These are phyloP conservation scores for Ametastegia equiseti DNA, from an alignment of 2,888 invertebrate genomes.

Conservation along the genomic window DNA sequence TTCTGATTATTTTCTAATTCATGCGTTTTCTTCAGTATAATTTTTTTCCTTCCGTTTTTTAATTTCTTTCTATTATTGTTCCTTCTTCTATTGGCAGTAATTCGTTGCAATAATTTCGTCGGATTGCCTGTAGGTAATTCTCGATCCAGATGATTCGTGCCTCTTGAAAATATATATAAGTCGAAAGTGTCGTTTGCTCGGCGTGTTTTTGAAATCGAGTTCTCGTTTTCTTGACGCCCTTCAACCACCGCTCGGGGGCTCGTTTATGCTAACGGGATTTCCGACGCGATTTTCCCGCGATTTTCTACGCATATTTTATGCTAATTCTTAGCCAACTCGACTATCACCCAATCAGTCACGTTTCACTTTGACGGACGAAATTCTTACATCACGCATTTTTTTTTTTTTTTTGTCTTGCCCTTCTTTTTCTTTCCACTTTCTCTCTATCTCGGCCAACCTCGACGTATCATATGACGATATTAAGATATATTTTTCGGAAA, in stretches of 20 bases:
- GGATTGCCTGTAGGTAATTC: background rate
- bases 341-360: constrained; percentile 42
- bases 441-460: background rate
- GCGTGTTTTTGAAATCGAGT: constrained; percentile 1
- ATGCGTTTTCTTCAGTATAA: background rate
- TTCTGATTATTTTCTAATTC: no score
- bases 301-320: constrained; percentile 37
- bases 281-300: constrained; percentile 30
- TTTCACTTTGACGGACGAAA: constrained; percentile 21
- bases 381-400: background rate
- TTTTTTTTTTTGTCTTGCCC: background rate
- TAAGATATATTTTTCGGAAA: background rate
- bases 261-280: constrained; percentile 46
- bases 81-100: background rate
- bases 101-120: no score
- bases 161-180: background rate
- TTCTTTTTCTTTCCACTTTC: background rate
- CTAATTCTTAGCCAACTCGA: constrained; percentile 38
- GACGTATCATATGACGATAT: background rate
- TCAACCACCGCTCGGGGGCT: constrained; percentile 1
- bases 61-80: background rate
- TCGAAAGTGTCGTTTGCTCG: background rate
- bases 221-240: constrained; percentile 7
- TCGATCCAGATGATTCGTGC: background rate
- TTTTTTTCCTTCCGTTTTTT: background rate